These are phyloP conservation scores for Cerceris rybyensis DNA, from an alignment of 2,888 invertebrate species.

Conservation along the genomic window DNA sequence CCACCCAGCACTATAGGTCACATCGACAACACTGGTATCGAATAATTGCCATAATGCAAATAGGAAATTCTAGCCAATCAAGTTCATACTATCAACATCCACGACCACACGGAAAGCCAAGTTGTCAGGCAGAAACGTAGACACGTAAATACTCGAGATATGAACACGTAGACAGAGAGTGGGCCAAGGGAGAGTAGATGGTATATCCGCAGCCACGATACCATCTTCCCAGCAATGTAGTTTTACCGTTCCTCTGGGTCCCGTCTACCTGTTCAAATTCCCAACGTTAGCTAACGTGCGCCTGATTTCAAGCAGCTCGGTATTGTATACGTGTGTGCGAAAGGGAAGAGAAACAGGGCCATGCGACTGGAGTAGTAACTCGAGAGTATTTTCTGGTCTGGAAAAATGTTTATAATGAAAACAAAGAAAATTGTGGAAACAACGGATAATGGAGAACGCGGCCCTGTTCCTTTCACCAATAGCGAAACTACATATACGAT, in stretches of 20 bases:
- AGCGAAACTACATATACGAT: no score
- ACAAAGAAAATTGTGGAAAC: not conserved
- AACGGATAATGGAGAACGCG: no score
- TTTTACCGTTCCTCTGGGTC: conserved; percentile 66
- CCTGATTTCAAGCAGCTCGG: conserved; percentile 38
- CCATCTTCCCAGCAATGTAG: conserved; percentile 50
- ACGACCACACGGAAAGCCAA: no score
- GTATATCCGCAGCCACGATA: conserved; percentile 21
- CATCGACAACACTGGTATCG: no score
- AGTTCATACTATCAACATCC: no score
- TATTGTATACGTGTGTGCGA: not conserved
- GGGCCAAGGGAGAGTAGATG: not conserved
- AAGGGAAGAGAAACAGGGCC: not conserved
- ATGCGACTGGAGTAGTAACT: not conserved
- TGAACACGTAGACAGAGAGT: not conserved
- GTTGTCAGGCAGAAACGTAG: not conserved
- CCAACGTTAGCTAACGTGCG: conserved; percentile 40
- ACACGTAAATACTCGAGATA: not conserved
- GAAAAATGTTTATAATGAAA: not conserved
- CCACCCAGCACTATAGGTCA: no score
- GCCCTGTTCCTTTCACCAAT: no score
- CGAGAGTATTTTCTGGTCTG: not conserved
- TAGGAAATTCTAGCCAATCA: no score
- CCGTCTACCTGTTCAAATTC: conserved; percentile 50
- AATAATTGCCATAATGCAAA: no score